Conservation (phyloP, 2,888 invertebrate genomes). For the Cryptophagus acutangulus region DNA sequence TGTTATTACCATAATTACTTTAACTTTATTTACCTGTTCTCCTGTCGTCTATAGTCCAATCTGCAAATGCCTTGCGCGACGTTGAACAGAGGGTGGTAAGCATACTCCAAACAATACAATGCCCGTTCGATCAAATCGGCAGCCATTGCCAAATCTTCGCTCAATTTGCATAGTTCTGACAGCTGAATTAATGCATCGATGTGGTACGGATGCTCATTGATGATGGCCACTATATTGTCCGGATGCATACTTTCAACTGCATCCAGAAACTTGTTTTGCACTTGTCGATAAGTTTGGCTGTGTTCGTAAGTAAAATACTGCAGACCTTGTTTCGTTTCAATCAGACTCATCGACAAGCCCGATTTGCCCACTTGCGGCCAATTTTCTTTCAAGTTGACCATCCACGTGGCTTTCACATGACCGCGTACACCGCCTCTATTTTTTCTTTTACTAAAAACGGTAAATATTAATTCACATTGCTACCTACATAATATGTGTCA, state of each 20-base stretch:
- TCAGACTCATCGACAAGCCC: slow-evolving; percentile 66
- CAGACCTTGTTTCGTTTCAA: slow-evolving; percentile 52
- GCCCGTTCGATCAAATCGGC: slow-evolving; percentile 76
- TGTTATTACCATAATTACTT: slow-evolving; percentile 14
- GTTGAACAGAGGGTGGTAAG: slow-evolving; percentile 76
- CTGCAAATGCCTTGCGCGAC: slow-evolving; percentile 68
- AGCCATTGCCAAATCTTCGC: slow-evolving; percentile 73
- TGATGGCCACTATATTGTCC: slow-evolving; percentile 69
- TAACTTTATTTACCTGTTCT: slow-evolving; percentile 60
- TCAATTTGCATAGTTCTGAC: slow-evolving; percentile 72
- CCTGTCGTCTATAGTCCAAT: slow-evolving; percentile 72
- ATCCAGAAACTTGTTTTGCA: slow-evolving; percentile 69
- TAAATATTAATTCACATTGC: not conserved
- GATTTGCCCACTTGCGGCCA: slow-evolving; percentile 69
- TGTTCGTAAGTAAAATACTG: slow-evolving; percentile 72
- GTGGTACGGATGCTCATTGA: slow-evolving; percentile 72
- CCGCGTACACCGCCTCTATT: slow-evolving; percentile 54
- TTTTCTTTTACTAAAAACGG: slow-evolving; percentile 51
- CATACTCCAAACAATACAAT: slow-evolving; percentile 69
- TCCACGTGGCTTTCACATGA: slow-evolving; percentile 59
- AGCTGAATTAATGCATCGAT: slow-evolving; percentile 75
- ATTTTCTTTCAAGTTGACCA: slow-evolving; percentile 64
- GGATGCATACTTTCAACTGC: slow-evolving; percentile 76
- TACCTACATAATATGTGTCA: not conserved
- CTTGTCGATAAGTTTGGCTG: slow-evolving; percentile 64